Conservation (phyloP, 1,140 invertebrate species). For the Lethrus apterus region DNA sequence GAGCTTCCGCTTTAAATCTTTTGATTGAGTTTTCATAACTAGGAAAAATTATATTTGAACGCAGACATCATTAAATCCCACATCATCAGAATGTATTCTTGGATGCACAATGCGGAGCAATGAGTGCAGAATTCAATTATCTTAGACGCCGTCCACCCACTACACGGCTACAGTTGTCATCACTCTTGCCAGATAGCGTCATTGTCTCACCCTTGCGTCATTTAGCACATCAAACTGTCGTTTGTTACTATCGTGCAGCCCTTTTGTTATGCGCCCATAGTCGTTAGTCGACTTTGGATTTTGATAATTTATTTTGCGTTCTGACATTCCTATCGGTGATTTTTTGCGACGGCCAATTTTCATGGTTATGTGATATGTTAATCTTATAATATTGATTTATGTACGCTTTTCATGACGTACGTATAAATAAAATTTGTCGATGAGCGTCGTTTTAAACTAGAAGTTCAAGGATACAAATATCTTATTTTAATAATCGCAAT, state of each 20-base stretch:
- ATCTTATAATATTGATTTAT: no score
- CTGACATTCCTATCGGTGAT: slow-evolving; percentile 16
- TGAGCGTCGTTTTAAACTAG: no score
- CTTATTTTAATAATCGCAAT: no score
- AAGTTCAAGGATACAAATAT: no score
- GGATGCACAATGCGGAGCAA: slow-evolving; percentile 25
- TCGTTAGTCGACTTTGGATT: slow-evolving; percentile 25
- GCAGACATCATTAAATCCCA: slow-evolving; percentile 24
- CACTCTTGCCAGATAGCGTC: slow-evolving; percentile 35
- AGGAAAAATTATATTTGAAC: no score
- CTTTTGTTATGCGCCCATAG: slow-evolving; percentile 18
- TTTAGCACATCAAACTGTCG: slow-evolving; percentile 38
- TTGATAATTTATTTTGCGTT: slow-evolving; percentile 23
- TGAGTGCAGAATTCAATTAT: slow-evolving; percentile 31
- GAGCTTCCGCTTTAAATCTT: no score
- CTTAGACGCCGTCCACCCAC: slow-evolving; percentile 21
- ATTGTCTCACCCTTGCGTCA: slow-evolving; percentile 39
- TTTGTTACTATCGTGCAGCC: slow-evolving; percentile 28
- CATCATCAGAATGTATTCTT: slow-evolving; percentile 30
- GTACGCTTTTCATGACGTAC: no score
- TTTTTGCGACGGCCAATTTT: no score
- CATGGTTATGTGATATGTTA: no score
- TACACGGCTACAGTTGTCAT: slow-evolving; percentile 29
- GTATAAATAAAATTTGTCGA: no score
- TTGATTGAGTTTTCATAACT: no score